These are phyloP conservation scores for Ectobius pallidus DNA, from an alignment of 2,888 invertebrate genomes.

Conservation along the genomic window DNA sequence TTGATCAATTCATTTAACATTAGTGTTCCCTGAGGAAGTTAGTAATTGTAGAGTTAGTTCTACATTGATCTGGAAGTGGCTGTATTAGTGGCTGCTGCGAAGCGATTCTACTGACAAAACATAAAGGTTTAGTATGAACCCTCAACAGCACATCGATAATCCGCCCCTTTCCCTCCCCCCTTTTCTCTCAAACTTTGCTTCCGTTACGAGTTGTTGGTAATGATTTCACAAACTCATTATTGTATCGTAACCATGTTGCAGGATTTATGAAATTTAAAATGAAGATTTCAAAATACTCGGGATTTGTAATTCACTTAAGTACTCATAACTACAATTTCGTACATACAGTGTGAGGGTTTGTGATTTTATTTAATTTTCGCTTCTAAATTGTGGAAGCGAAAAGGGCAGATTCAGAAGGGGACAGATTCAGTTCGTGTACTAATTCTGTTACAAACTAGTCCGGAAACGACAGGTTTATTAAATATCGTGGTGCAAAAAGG, in stretches of 20 bases:
- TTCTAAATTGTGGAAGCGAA: not conserved
- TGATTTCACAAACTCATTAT: not conserved
- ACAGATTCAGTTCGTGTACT: not conserved
- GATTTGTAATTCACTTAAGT: not conserved
- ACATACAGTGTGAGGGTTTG: not conserved
- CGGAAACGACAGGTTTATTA: conserved; percentile 5
- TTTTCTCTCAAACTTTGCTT: too few species aligned
- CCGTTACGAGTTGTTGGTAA: too few species aligned
- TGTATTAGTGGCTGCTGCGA: too few species aligned
- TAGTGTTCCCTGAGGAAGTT: too few species aligned
- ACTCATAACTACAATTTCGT: not conserved
- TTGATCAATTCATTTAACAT: too few species aligned
- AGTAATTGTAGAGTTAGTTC: too few species aligned
- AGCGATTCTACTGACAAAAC: not conserved
- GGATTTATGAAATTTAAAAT: conserved; percentile 4
- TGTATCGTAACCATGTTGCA: not conserved
- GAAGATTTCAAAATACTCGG: not conserved
- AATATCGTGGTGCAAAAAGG: not conserved
- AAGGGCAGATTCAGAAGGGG: not conserved
- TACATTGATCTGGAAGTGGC: too few species aligned
- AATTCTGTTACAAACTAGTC: not conserved
- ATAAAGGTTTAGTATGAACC: not conserved
- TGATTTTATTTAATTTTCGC: conserved; percentile 8
- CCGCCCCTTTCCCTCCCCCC: too few species aligned
- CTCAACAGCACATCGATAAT: not conserved